Evolutionary conservation across 30 jellyfish, hydroid and myxozoan genomes (phyloP).

Genomic region (Calvadosia cruxmelitensis): DNA sequence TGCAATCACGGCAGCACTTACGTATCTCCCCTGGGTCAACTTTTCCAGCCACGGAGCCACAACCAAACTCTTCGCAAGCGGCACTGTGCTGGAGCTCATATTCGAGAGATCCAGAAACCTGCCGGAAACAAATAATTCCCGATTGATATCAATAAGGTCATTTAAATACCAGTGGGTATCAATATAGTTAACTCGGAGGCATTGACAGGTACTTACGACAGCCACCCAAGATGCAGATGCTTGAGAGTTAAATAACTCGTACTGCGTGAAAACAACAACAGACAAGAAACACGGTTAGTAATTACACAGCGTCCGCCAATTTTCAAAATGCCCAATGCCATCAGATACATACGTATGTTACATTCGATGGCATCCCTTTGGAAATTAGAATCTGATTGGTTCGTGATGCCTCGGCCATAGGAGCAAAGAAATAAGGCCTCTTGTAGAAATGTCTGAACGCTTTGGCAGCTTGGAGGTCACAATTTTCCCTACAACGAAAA

Average conservation of each 20-base stretch:
- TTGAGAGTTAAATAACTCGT: background rate
- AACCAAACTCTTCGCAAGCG: background rate
- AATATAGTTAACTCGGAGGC: too few relatives aligned
- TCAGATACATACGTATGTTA: background rate
- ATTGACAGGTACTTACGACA: background rate
- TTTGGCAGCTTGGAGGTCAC: conserved; percentile 64
- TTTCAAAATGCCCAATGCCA: too few relatives aligned
- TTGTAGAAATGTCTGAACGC: conserved; percentile 29
- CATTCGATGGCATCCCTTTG: conserved; percentile 12
- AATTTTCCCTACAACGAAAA: conserved; percentile 51
- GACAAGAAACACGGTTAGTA: background rate
- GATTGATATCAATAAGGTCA: too few relatives aligned
- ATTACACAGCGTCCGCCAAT: background rate
- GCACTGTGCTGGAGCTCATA: background rate
- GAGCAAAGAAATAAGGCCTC: conserved; percentile 68
- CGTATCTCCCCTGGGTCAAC: background rate
- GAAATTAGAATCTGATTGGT: conserved; percentile 43
- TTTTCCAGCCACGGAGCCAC: background rate
- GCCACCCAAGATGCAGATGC: background rate
- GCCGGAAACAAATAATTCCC: too few relatives aligned
- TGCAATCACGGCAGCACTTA: too few relatives aligned
- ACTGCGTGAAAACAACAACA: background rate
- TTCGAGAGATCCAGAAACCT: background rate
- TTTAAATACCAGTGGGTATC: too few relatives aligned
- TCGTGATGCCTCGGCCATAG: conserved; percentile 56